phyloP scores from a whole-genome alignment of 2,797 vertebrate species.

The Chelmon rostratus region DNA sequence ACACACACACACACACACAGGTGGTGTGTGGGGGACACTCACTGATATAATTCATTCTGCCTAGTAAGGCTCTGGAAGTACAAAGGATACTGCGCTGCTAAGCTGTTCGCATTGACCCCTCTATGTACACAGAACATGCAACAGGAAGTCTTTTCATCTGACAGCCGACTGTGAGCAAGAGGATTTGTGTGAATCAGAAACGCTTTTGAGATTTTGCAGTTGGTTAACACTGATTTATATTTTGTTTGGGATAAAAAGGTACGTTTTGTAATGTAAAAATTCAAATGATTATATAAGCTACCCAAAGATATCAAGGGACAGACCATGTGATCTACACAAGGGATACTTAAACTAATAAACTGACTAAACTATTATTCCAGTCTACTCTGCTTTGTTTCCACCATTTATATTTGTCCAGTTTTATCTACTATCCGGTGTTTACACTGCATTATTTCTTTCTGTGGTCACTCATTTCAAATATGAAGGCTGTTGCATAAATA shows the following conservation, averaged over 20 bases:
- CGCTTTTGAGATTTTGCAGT: slow-evolving; percentile 44
- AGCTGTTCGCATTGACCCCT: slow-evolving; percentile 52
- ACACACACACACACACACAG: slow-evolving; percentile 23
- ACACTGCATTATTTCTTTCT: not conserved
- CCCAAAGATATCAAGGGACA: slow-evolving; percentile 60
- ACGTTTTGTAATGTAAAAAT: slow-evolving; percentile 59
- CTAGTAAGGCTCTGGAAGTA: slow-evolving; percentile 44
- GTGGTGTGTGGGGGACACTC: slow-evolving; percentile 49
- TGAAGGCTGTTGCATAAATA: not conserved
- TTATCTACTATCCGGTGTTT: not conserved
- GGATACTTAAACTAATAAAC: slow-evolving; percentile 70
- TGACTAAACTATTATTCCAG: slow-evolving; percentile 43
- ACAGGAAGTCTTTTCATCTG: slow-evolving; percentile 54
- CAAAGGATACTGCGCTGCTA: slow-evolving; percentile 65
- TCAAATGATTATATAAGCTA: slow-evolving; percentile 49
- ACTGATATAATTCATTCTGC: slow-evolving; percentile 53
- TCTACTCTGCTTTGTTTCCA: slow-evolving; percentile 38
- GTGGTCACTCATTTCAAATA: not conserved
- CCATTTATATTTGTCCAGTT: not conserved
- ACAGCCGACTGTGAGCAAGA: slow-evolving; percentile 25
- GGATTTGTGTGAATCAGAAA: slow-evolving; percentile 40
- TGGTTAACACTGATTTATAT: slow-evolving; percentile 64
- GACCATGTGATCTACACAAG: slow-evolving; percentile 50
- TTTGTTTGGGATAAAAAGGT: slow-evolving; percentile 27
- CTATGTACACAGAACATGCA: slow-evolving; percentile 48